These are phyloP conservation scores for Germaria angustata DNA, from an alignment of 2,888 invertebrate genomes.

Conservation along the genomic window DNA sequence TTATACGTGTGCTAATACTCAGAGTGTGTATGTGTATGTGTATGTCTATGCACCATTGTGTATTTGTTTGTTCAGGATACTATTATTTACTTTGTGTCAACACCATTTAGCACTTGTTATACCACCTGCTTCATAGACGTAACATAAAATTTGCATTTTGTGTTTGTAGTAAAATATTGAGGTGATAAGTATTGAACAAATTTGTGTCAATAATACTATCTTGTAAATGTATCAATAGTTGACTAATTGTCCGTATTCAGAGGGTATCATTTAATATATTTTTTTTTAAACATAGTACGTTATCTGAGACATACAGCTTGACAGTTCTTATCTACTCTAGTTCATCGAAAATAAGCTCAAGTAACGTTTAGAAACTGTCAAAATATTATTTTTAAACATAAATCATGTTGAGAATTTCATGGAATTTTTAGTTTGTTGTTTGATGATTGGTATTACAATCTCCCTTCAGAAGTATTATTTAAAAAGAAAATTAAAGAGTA, in stretches of 20 bases:
- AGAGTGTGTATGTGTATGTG: not conserved
- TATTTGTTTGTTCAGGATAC: slow-evolving; percentile 46
- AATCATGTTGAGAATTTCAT: too few relatives aligned
- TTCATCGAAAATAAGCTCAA: too few relatives aligned
- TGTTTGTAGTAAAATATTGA: slow-evolving; percentile 22
- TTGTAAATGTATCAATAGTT: not conserved
- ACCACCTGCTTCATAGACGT: slow-evolving; percentile 57
- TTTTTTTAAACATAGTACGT: too few relatives aligned
- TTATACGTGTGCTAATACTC: not conserved
- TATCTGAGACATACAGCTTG: too few relatives aligned
- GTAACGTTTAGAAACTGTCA: too few relatives aligned
- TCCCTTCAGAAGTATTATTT: too few relatives aligned
- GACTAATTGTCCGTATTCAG: not conserved
- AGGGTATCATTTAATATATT: too few relatives aligned
- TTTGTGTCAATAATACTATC: not conserved
- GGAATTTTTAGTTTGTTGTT: too few relatives aligned
- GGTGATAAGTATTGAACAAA: not conserved
- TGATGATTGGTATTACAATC: too few relatives aligned
- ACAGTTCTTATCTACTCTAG: too few relatives aligned
- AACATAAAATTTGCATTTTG: slow-evolving; percentile 58
- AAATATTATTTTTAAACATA: too few relatives aligned
- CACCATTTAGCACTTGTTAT: slow-evolving; percentile 68
- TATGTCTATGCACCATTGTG: not conserved
- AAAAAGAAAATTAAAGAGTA: too few relatives aligned
- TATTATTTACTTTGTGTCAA: slow-evolving; percentile 69